A percentile compares a stretch with the other conserved stretches of the same genome.
Evolutionary conservation across 2,888 invertebrate species (phyloP).

Genomic region (Polymixis lichenea): DNA sequence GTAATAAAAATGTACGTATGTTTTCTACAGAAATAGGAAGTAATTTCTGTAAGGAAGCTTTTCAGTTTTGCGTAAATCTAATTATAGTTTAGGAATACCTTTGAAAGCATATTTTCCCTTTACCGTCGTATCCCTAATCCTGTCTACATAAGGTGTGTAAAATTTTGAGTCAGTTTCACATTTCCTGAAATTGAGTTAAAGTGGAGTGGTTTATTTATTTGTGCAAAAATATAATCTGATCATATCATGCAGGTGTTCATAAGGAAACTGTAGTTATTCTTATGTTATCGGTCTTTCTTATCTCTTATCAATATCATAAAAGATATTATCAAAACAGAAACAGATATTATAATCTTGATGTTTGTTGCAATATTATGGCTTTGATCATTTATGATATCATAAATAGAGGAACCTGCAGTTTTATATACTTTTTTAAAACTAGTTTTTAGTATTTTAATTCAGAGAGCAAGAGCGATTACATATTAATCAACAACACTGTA

Average conservation of each 20-base stretch:
- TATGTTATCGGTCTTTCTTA: constrained; percentile 16
- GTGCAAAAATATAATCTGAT: constrained; percentile 26
- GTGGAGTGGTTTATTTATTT: constrained; percentile 17
- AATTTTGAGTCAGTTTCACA: constrained; percentile 1
- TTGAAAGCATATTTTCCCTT: too few relatives aligned
- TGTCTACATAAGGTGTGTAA: not conserved
- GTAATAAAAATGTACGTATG: constrained; percentile 17
- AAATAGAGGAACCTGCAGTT: not conserved
- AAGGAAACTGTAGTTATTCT: constrained; percentile 23
- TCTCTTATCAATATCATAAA: constrained; percentile 45
- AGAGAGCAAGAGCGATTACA: not conserved
- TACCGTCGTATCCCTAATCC: too few relatives aligned
- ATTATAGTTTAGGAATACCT: too few relatives aligned
- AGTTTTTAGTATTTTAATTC: not conserved
- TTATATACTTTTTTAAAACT: too few relatives aligned
- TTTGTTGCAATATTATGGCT: constrained; percentile 19
- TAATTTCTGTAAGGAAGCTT: not conserved
- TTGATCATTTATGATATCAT: constrained; percentile 13
- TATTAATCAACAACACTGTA: not conserved
- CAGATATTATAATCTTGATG: constrained; percentile 36
- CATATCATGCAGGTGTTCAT: constrained; percentile 60
- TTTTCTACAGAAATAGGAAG: not conserved
- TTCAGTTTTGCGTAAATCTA: too few relatives aligned
- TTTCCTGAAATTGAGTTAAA: constrained; percentile 1
- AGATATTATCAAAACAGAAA: constrained; percentile 16